phyloP scores from a whole-genome alignment of 2,797 vertebrate species.

The Mus minutoides region DNA sequence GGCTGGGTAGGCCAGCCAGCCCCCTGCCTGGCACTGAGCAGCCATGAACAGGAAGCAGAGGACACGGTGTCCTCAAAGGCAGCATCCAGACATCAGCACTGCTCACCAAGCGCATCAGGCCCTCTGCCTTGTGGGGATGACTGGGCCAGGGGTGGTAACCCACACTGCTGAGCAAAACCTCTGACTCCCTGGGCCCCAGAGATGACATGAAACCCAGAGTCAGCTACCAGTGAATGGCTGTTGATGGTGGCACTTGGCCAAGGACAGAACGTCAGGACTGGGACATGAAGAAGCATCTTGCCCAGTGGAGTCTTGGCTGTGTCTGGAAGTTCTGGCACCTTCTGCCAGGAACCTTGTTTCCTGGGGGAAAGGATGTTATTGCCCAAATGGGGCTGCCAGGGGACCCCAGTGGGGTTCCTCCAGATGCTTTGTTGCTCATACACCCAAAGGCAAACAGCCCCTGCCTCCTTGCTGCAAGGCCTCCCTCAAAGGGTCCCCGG shows the following conservation, averaged over 20 bases:
- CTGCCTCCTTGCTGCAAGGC: not conserved
- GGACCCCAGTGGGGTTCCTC: not conserved
- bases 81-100: not conserved
- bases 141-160: constrained; percentile 15
- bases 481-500: not conserved
- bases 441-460: not conserved
- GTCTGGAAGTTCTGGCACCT: constrained; percentile 24
- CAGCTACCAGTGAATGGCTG: not conserved
- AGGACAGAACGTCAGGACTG: rapidly evolving
- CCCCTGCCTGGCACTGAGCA: not conserved
- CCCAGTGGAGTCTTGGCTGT: not conserved
- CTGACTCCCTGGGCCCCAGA: not conserved
- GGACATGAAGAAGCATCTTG: not conserved
- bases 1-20: rapidly evolving
- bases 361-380: not conserved
- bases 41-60: not conserved
- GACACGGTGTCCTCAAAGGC: not conserved
- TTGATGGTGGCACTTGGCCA: not conserved
- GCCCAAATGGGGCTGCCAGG: not conserved
- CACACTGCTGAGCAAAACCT: not conserved
- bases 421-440: not conserved
- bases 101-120: not conserved
- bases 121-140: constrained; percentile 23
- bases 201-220: not conserved
- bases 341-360: not conserved